phyloP scores from a whole-genome alignment of 2,797 vertebrate genomes.

The Adrianichthys oophorus region DNA sequence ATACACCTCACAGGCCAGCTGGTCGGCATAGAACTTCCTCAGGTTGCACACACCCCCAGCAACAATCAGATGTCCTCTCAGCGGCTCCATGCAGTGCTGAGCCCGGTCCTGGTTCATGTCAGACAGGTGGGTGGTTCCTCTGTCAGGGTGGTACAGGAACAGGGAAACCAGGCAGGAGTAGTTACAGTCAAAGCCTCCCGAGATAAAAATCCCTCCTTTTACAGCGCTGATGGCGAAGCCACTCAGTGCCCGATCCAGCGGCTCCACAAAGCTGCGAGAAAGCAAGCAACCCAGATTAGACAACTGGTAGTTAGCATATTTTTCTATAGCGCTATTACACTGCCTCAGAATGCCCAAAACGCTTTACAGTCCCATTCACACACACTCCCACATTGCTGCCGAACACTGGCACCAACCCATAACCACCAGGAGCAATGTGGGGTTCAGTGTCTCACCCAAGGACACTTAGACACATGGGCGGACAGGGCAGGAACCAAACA shows the following conservation, averaged over 20 bases:
- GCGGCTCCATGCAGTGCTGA: conserved; percentile 79
- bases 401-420: too few relatives aligned
- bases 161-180: conserved; percentile 74
- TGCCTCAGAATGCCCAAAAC: too few relatives aligned
- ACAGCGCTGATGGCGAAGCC: conserved; percentile 62
- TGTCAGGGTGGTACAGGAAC: conserved; percentile 73
- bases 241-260: conserved; percentile 72
- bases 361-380: too few relatives aligned
- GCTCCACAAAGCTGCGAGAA: conserved; percentile 58
- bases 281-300: not conserved
- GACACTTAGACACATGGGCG: too few relatives aligned
- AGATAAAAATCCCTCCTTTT: conserved; percentile 70
- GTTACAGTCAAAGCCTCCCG: conserved; percentile 76
- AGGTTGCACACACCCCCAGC: conserved; percentile 74
- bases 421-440: too few relatives aligned
- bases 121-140: conserved; percentile 65
- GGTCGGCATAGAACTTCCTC: conserved; percentile 74
- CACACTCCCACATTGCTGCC: too few relatives aligned
- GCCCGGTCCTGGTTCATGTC: conserved; percentile 75
- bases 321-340: too few relatives aligned
- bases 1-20: conserved; percentile 73
- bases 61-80: conserved; percentile 65
- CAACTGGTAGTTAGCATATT: not conserved
- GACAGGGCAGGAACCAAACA: too few relatives aligned
- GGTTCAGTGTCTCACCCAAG: too few relatives aligned